Conservation (phyloP, 2,888 invertebrate species). For the Spisula solida region DNA sequence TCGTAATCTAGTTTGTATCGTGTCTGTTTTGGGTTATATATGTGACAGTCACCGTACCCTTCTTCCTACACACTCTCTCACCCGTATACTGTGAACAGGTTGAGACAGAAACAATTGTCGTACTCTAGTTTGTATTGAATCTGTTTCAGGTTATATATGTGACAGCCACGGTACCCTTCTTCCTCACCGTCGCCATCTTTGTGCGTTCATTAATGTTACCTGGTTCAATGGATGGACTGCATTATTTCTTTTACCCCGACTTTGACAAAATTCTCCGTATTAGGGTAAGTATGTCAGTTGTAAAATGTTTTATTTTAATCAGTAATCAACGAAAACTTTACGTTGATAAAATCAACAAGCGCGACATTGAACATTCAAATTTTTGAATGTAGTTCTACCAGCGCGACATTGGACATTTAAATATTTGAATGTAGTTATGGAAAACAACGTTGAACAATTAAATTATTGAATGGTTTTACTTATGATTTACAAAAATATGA, state of each 20-base stretch:
- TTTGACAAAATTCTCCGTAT: slow-evolving; percentile 26
- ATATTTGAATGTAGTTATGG: no score
- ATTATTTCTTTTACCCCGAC: slow-evolving; percentile 42
- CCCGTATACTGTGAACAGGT: no score
- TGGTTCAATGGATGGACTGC: slow-evolving; percentile 31
- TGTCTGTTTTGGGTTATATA: slow-evolving; percentile 33
- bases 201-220: slow-evolving; percentile 37
- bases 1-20: not conserved
- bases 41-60: slow-evolving; percentile 33
- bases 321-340: no score
- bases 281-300: slow-evolving; percentile 25
- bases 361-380: no score
- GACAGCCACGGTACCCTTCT: slow-evolving; percentile 26
- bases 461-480: no score
- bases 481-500: no score
- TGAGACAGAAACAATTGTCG: not conserved
- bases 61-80: no score
- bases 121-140: not conserved
- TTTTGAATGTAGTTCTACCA: no score
- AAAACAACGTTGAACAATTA: no score
- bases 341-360: no score
- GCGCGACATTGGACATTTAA: no score
- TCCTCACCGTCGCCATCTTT: slow-evolving; percentile 32
- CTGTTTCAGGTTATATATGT: slow-evolving; percentile 44
- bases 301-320: no score